Evolutionary conservation across 2,113 vertebrate species (phyloP).

Genomic region (Potamarius usumacintae): DNA sequence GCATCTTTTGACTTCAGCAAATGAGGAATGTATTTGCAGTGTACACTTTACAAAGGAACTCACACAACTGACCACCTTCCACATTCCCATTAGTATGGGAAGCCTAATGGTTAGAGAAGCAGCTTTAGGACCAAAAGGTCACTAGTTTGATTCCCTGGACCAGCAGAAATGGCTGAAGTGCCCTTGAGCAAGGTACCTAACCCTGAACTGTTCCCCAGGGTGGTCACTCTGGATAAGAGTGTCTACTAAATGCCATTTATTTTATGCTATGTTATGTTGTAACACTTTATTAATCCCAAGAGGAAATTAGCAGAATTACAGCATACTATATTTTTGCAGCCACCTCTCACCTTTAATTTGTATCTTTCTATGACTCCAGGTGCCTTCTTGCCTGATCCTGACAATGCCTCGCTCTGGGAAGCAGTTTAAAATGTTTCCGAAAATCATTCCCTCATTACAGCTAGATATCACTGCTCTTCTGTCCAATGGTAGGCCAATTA

Average conservation of each 20-base stretch:
- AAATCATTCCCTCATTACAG: slow-evolving; percentile 86
- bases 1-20: neutral
- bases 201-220: no score
- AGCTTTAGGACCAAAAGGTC: no score
- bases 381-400: slow-evolving; percentile 87
- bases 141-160: no score
- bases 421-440: slow-evolving; percentile 91
- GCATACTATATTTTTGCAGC: neutral
- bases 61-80: neutral
- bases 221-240: no score
- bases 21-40: neutral
- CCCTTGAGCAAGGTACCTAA: no score
- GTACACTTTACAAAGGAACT: neutral
- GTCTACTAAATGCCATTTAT: no score
- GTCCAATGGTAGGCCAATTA: slow-evolving; percentile 71
- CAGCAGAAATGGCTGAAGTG: no score
- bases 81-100: neutral
- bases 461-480: slow-evolving; percentile 85
- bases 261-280: no score
- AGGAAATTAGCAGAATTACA: neutral
- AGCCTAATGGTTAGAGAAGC: no score
- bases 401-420: slow-evolving; percentile 92
- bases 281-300: neutral
- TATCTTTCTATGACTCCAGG: slow-evolving; percentile 63
- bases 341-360: neutral